These are phyloP conservation scores for Trichoplusia ni DNA, from an alignment of 1,140 invertebrate genomes.

Conservation along the genomic window DNA sequence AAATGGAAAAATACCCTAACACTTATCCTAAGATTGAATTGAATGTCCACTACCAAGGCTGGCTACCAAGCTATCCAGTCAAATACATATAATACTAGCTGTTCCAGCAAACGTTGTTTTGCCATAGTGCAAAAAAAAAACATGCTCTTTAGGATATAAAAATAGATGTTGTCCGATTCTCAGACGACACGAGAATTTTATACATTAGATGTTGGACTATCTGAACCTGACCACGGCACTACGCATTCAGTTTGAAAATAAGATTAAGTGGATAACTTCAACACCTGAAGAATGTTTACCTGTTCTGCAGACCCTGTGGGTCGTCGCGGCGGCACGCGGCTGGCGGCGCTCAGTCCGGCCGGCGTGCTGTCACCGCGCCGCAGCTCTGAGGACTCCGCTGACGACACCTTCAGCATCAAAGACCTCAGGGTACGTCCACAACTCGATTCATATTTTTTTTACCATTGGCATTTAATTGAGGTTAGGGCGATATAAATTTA, in stretches of 20 bases:
- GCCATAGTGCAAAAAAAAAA: too few species aligned
- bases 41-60: too few species aligned
- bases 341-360: constrained; percentile 66
- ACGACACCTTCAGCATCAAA: constrained; percentile 89
- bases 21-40: too few species aligned
- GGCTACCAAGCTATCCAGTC: too few species aligned
- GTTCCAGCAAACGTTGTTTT: too few species aligned
- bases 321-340: constrained; percentile 55
- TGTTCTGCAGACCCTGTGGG: constrained; percentile 67
- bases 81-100: too few species aligned
- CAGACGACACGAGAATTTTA: background rate
- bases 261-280: too few species aligned
- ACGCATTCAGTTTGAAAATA: background rate
- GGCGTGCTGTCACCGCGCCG: constrained; percentile 89
- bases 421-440: constrained; percentile 90
- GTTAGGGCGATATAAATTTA: background rate
- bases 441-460: too few species aligned
- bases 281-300: constrained; percentile 2
- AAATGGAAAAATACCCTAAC: too few species aligned
- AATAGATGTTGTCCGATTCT: too few species aligned
- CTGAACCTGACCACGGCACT: too few species aligned
- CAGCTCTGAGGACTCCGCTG: constrained; percentile 93
- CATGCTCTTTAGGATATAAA: too few species aligned
- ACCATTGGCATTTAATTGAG: background rate
- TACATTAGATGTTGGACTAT: background rate